Evolutionary conservation across 2,888 invertebrate genomes (phyloP), one percentile per base, ranked within the genome.

Genomic region (Ptychoptera contaminata): DNA sequence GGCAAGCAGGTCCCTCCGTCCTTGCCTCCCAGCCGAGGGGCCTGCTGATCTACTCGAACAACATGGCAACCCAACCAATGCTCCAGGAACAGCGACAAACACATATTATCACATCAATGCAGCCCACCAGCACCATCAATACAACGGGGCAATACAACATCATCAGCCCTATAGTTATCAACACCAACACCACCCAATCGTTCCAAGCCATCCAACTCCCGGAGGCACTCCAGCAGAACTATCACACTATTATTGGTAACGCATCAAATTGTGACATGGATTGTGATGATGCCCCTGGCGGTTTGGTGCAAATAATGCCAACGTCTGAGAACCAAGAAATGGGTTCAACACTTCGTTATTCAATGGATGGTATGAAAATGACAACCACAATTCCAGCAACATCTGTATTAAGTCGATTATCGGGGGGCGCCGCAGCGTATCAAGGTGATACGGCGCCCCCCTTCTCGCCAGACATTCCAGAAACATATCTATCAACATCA

Each of bases 1-100:
- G 84, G 84, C 82, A 83, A 77, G 86, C 86, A 85, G 86, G 86
- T 82, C 85, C 82, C 83, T 85, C 85, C 80, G 82, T 77, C 76
- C 76, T 77, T 73, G 78, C 77, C 80, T 81, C 76, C 74, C 74
- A 79, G 71, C 78, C 83, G 86, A 83, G 86, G 84, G 86, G 84
- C 85, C 85, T 85, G 85, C 84, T 79, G 72, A 77, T 77, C 71
- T 76, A 76, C 76, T 76, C 74, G 74, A 75, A 70, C 74, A 74
- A 58, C 69, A 46, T 72, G 72, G 63, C 45, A 41, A 51, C 50
- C 53, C 53, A 52, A 55, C 51, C 23, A 23, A 23, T 23, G 23
- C 23, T 56, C 55, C 56, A 55, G 57, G 48, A 44, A 47, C 45
- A 36, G 42, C 45, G 36, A 49, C 46, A 50, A 51, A 67, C 68